Evolutionary conservation across 1,140 invertebrate species (phyloP).

Genomic region (Reticulitermes speratus): DNA sequence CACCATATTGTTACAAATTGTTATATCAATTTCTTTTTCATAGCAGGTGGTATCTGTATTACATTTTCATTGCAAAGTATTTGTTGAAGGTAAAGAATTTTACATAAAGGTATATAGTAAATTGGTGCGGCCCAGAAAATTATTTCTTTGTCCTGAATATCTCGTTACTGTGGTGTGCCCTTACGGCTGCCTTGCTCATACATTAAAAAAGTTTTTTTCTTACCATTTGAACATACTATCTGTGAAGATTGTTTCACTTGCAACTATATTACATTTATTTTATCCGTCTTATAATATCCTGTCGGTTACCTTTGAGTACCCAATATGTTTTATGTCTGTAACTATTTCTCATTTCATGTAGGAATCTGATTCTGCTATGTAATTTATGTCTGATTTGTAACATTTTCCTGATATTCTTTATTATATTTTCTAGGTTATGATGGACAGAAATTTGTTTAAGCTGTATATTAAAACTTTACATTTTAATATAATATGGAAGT

Average conservation of each 20-base stretch:
- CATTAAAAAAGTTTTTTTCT: not conserved
- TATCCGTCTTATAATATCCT: not conserved
- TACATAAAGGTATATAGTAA: too few relatives aligned
- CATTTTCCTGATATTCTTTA: not conserved
- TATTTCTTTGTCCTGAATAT: too few relatives aligned
- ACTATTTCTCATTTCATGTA: not conserved
- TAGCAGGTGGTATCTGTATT: too few relatives aligned
- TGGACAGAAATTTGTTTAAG: not conserved
- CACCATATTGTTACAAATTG: too few relatives aligned
- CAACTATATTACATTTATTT: not conserved
- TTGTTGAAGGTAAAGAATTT: too few relatives aligned
- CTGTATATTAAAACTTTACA: slow-evolving; percentile 12
- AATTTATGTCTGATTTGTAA: not conserved
- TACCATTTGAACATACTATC: not conserved
- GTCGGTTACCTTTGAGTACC: not conserved
- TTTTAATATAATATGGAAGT: not conserved
- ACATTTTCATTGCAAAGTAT: too few relatives aligned
- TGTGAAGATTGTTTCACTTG: not conserved
- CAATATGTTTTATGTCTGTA: not conserved
- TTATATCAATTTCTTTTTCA: too few relatives aligned
- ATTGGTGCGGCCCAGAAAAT: too few relatives aligned
- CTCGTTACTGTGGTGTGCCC: not conserved
- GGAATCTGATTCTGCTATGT: not conserved
- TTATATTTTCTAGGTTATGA: not conserved
- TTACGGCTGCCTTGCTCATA: not conserved